These are phyloP conservation scores for Aphelinus certus DNA, from an alignment of 1,140 invertebrate species.

Conservation along the genomic window DNA sequence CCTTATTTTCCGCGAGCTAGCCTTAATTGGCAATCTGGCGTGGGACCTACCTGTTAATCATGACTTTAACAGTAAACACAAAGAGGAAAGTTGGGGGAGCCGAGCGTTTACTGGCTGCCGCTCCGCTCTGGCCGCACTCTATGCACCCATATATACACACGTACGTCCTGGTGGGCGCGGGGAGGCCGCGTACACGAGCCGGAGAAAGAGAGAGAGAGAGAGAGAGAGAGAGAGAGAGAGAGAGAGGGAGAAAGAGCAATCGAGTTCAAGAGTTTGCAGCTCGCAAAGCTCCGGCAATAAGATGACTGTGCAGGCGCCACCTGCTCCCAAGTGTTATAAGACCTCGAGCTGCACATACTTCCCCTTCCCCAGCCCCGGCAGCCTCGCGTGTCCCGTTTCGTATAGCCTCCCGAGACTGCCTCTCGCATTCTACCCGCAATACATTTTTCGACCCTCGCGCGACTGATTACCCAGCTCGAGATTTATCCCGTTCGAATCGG, in stretches of 20 bases:
- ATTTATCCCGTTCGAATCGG: not conserved
- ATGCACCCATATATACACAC: not conserved
- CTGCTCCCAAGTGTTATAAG: conserved; percentile 36
- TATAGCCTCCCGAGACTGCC: too few relatives aligned
- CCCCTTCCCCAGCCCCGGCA: not conserved
- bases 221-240: too few relatives aligned
- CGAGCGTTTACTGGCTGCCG: conserved; percentile 9
- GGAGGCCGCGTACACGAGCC: too few relatives aligned
- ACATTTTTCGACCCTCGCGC: too few relatives aligned
- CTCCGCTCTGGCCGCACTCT: not conserved
- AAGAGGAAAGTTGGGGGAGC: conserved; percentile 25
- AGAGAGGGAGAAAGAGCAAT: not conserved
- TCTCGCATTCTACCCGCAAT: too few relatives aligned
- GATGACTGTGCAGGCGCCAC: conserved; percentile 28
- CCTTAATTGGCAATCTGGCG: conserved; percentile 23
- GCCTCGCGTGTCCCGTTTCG: too few relatives aligned
- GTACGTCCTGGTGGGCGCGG: too few relatives aligned
- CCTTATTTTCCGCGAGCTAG: not conserved
- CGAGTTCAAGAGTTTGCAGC: conserved; percentile 37
- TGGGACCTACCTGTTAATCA: conserved; percentile 25
- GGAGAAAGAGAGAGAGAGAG: too few relatives aligned
- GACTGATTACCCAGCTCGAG: not conserved
- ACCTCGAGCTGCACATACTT: conserved; percentile 20
- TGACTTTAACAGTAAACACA: conserved; percentile 17
- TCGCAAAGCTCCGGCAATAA: conserved; percentile 35